Percentiles rank a stretch among this genome's conserved stretches.
Evolutionary conservation across 2,888 invertebrate species (phyloP).

Genomic region (Epinotia bilunana): DNA sequence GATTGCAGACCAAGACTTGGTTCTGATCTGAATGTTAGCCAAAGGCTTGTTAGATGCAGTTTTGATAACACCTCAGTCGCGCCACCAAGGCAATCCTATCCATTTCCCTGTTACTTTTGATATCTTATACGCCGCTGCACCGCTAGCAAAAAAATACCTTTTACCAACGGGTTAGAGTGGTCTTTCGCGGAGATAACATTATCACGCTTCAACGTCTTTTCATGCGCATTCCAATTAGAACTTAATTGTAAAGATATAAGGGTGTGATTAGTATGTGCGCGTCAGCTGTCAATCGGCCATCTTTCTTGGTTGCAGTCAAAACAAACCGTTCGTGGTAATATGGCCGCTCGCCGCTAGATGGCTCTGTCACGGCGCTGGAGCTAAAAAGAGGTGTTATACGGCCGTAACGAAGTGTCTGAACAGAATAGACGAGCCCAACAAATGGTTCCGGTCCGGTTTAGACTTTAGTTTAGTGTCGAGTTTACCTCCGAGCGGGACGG

Average conservation of each 20-base stretch:
- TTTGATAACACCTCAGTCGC: conserved; percentile 29
- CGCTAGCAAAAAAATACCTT: conserved; percentile 1
- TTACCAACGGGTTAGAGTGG: neutral
- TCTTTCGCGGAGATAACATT: neutral
- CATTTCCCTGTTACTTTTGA: conserved; percentile 42
- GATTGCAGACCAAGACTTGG: conserved; percentile 8
- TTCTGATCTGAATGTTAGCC: conserved; percentile 26
- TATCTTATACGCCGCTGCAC: conserved; percentile 16
- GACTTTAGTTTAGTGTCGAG: conserved; percentile 63
- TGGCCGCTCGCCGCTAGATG: conserved; percentile 58
- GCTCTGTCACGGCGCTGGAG: conserved; percentile 53
- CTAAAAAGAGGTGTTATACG: conserved; percentile 67
- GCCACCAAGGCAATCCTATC: conserved; percentile 36
- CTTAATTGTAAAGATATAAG: neutral
- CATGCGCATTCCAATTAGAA: neutral
- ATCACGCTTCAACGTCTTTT: conserved; percentile 9
- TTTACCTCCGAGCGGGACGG: conserved; percentile 62
- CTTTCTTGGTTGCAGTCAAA: conserved; percentile 38
- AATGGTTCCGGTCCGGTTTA: conserved; percentile 65
- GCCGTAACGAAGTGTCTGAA: conserved; percentile 50
- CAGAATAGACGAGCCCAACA: conserved; percentile 61
- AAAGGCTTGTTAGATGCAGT: conserved; percentile 34
- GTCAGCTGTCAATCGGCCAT: conserved; percentile 43
- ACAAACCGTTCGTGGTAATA: conserved; percentile 34
- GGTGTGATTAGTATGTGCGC: neutral